These are phyloP conservation scores for Planococcus citri DNA, from an alignment of 1,140 invertebrate genomes.

Conservation along the genomic window DNA sequence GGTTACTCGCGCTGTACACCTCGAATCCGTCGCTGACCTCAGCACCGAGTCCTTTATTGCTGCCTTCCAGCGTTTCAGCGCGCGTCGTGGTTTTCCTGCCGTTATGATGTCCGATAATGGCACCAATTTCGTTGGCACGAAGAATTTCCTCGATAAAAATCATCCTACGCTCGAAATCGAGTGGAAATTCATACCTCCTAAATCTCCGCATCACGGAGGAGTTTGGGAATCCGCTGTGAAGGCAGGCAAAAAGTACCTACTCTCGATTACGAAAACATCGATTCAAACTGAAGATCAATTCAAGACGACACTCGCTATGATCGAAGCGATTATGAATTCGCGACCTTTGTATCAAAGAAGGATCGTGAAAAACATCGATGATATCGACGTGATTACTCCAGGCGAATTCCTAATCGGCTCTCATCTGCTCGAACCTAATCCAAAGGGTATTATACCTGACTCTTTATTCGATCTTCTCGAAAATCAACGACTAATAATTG, in stretches of 20 bases:
- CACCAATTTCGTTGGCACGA: conserved; percentile 31
- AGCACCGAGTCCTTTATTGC: conserved; percentile 28
- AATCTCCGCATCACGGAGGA: conserved; percentile 33
- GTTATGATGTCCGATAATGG: conserved; percentile 33
- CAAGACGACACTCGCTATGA: neutral
- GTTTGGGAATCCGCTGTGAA: conserved; percentile 34
- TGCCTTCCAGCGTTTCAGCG: conserved; percentile 34
- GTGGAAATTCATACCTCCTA: conserved; percentile 31
- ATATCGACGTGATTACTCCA: conserved; percentile 28
- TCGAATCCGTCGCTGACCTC: conserved; percentile 29
- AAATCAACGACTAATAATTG: too few relatives aligned
- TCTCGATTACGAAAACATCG: neutral
- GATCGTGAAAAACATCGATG: neutral
- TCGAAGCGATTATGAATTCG: conserved; percentile 33
- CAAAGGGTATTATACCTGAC: too few relatives aligned
- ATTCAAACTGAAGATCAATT: neutral
- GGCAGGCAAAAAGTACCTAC: conserved; percentile 26
- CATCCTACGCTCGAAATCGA: conserved; percentile 23
- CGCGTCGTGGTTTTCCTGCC: conserved; percentile 31
- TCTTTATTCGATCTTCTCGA: too few relatives aligned
- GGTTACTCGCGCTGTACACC: conserved; percentile 28
- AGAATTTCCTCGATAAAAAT: neutral
- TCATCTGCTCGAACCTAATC: neutral
- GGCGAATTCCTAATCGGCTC: conserved; percentile 30
- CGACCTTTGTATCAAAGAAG: conserved; percentile 32